Conservation (phyloP, 2,113 vertebrate genomes). For the Labeo catla region DNA sequence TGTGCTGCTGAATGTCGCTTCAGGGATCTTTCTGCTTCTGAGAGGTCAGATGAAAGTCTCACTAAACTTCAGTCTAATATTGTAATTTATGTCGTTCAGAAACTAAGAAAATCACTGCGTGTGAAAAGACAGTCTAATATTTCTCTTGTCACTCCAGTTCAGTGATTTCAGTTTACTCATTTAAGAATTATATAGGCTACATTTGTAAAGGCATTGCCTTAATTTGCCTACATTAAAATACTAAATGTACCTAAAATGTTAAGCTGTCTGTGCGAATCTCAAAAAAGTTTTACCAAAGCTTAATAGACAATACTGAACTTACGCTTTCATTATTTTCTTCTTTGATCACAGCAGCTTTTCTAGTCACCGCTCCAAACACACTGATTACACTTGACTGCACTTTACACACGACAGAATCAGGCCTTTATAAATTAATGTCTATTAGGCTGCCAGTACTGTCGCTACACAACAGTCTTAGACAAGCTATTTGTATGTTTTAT, state of each 20-base stretch:
- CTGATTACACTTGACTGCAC: conserved; percentile 24
- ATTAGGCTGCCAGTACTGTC: neutral
- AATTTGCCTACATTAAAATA: neutral
- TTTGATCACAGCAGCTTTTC: conserved; percentile 7
- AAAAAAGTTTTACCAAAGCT: neutral
- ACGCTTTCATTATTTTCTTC: neutral
- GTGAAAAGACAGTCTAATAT: too few relatives aligned
- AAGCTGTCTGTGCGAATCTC: neutral
- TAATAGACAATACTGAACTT: neutral
- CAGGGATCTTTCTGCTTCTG: conserved; percentile 29
- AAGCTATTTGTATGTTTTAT: neutral
- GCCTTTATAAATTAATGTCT: conserved; percentile 72
- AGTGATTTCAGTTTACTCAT: too few relatives aligned
- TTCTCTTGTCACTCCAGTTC: too few relatives aligned
- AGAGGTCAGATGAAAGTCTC: conserved; percentile 27
- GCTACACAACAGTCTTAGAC: neutral
- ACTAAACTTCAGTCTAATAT: too few relatives aligned
- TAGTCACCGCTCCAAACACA: conserved; percentile 1
- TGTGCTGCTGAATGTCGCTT: neutral
- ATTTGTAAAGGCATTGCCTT: neutral
- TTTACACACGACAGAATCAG: conserved; percentile 69
- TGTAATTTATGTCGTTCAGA: too few relatives aligned
- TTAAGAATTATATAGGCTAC: too few relatives aligned
- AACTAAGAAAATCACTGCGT: too few relatives aligned
- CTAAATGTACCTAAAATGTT: neutral